A percentile compares a stretch with the other conserved stretches of the same genome.
These are phyloP conservation scores for Oncorhynchus clarkii DNA, from an alignment of 2,113 vertebrate species.

Conservation along the genomic window DNA sequence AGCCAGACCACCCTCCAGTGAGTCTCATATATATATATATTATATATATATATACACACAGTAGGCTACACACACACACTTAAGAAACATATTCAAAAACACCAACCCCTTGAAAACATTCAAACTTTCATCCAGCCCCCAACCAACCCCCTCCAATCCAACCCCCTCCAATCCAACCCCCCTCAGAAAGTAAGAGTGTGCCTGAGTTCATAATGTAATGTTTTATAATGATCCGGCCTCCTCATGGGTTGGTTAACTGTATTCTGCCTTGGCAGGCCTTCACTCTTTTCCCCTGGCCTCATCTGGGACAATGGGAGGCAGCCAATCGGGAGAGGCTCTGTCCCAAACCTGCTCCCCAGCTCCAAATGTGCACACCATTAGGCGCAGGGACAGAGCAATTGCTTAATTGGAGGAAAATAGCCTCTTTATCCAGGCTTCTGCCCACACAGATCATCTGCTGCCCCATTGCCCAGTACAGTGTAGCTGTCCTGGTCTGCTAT, in stretches of 20 bases:
- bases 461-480: background rate
- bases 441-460: slow-evolving; percentile 38
- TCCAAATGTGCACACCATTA: slow-evolving; percentile 69
- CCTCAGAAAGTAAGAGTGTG: slow-evolving; percentile 21
- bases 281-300: slow-evolving; percentile 48
- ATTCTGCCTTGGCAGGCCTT: slow-evolving; percentile 60
- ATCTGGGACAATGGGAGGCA: slow-evolving; percentile 64
- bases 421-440: slow-evolving; percentile 58
- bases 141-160: too few species aligned
- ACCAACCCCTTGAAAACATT: too few species aligned
- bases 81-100: too few species aligned
- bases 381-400: slow-evolving; percentile 62
- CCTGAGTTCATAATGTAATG: slow-evolving; percentile 54
- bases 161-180: background rate
- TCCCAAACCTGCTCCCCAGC: slow-evolving; percentile 56
- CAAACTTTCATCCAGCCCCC: too few species aligned
- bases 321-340: slow-evolving; percentile 63
- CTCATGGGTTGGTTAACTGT: slow-evolving; percentile 55
- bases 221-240: slow-evolving; percentile 65
- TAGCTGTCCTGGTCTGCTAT: background rate
- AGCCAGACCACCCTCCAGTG: slow-evolving; percentile 36
- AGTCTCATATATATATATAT: background rate
- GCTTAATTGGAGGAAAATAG: slow-evolving; percentile 75
- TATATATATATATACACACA: too few species aligned
- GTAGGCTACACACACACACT: too few species aligned